These are phyloP conservation scores for Sesamia nonagrioides DNA, from an alignment of 1,140 invertebrate species.

Conservation along the genomic window DNA sequence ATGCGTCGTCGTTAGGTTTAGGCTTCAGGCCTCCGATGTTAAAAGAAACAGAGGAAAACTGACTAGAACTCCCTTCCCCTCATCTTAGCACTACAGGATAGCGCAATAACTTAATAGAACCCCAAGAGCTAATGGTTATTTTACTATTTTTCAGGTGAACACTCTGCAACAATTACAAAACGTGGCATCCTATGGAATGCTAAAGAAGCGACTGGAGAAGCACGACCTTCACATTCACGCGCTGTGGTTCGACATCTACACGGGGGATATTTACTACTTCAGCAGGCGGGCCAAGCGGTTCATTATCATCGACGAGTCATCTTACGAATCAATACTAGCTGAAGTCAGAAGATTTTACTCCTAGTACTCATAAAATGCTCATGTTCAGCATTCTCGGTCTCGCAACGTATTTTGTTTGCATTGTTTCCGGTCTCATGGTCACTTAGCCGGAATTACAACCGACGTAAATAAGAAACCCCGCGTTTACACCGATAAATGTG, in stretches of 20 bases:
- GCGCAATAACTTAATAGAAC: too few species aligned
- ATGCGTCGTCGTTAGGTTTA: too few species aligned
- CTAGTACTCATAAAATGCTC: slow-evolving; percentile 69
- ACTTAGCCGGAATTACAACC: too few species aligned
- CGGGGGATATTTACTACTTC: slow-evolving; percentile 98
- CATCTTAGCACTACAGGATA: too few species aligned
- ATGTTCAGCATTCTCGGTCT: neutral
- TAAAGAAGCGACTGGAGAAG: slow-evolving; percentile 93
- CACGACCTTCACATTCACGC: slow-evolving; percentile 96
- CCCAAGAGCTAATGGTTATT: neutral
- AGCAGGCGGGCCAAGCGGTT: slow-evolving; percentile 94
- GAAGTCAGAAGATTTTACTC: slow-evolving; percentile 95
- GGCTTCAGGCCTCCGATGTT: too few species aligned
- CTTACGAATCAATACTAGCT: slow-evolving; percentile 91
- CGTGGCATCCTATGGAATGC: slow-evolving; percentile 97
- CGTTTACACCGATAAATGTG: too few species aligned
- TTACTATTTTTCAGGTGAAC: slow-evolving; percentile 92
- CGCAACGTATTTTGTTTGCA: slow-evolving; percentile 2
- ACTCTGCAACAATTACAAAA: slow-evolving; percentile 98
- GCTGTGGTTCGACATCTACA: slow-evolving; percentile 99
- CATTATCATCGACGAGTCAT: slow-evolving; percentile 94
- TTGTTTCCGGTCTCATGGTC: neutral
- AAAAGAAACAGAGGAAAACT: too few species aligned
- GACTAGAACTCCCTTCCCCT: too few species aligned
- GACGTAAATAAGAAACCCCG: too few species aligned